These are phyloP conservation scores for Eubucco bourcierii DNA, from an alignment of 2,113 vertebrate genomes.

Conservation along the genomic window DNA sequence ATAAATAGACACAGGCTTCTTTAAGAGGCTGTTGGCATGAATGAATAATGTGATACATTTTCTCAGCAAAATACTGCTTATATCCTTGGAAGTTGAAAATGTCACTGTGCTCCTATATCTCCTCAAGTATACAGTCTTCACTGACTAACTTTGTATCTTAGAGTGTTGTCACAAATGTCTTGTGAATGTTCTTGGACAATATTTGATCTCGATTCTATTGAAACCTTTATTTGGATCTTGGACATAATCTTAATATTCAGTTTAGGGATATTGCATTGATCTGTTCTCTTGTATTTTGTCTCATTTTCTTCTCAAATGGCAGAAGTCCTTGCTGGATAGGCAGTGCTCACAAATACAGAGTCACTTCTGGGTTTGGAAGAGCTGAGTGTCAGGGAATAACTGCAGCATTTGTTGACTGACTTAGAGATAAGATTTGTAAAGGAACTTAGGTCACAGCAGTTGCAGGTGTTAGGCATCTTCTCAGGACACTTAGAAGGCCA, in stretches of 20 bases:
- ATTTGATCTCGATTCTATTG: not conserved
- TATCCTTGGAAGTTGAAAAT: not conserved
- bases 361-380: not conserved
- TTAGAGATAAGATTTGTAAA: not conserved
- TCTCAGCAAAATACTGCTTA: not conserved
- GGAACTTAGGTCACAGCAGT: not conserved
- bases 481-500: not conserved
- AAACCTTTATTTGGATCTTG: not conserved
- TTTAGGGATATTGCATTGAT: not conserved
- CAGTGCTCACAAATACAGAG: not conserved
- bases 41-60: not conserved
- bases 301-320: not conserved
- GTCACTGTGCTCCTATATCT: not conserved
- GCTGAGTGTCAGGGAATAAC: not conserved
- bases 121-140: not conserved
- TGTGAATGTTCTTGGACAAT: not conserved
- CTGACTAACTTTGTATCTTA: not conserved
- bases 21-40: not conserved
- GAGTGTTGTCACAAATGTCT: not conserved
- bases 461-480: not conserved
- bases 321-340: not conserved
- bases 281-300: accelerated
- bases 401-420: not conserved
- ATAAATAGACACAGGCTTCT: not conserved
- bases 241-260: not conserved